Evolutionary conservation across 2,797 vertebrate species (phyloP).

Genomic region (Euthynnus affinis): DNA sequence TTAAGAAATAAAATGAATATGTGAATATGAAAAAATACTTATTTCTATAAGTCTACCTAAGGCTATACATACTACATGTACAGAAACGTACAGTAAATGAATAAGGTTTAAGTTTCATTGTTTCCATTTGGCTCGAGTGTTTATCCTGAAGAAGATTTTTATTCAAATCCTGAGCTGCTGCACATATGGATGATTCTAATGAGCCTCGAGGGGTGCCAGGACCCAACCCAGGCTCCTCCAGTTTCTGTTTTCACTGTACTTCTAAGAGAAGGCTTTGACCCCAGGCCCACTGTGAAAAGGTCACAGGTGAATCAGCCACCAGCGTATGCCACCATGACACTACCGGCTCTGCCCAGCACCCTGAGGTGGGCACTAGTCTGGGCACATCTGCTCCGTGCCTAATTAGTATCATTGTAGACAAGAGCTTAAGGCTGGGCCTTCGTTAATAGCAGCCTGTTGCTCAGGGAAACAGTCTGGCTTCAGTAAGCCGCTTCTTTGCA

Average conservation of each 20-base stretch:
- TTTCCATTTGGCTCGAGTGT: constrained; percentile 46
- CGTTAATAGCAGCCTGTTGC: constrained; percentile 82
- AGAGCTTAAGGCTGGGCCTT: constrained; percentile 71
- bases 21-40: neutral
- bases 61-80: neutral
- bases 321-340: constrained; percentile 54
- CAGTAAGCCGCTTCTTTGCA: constrained; percentile 66
- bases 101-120: constrained; percentile 33
- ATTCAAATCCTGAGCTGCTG: constrained; percentile 63
- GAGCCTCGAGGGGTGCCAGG: constrained; percentile 73
- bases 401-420: constrained; percentile 82
- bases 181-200: constrained; percentile 82
- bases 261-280: constrained; percentile 66
- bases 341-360: constrained; percentile 66
- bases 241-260: constrained; percentile 62
- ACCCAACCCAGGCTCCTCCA: constrained; percentile 55
- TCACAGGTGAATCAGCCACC: constrained; percentile 78
- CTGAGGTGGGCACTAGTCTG: constrained; percentile 67
- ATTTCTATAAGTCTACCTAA: neutral
- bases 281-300: constrained; percentile 77
- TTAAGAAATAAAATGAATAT: neutral
- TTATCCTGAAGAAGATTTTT: constrained; percentile 38
- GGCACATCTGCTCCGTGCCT: constrained; percentile 79
- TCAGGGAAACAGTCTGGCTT: constrained; percentile 75
- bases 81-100: neutral